Percentiles rank a stretch among this genome's conserved stretches.
These are phyloP conservation scores for Drosophila biarmipes DNA, from an alignment of 1,140 invertebrate species.

Conservation along the genomic window DNA sequence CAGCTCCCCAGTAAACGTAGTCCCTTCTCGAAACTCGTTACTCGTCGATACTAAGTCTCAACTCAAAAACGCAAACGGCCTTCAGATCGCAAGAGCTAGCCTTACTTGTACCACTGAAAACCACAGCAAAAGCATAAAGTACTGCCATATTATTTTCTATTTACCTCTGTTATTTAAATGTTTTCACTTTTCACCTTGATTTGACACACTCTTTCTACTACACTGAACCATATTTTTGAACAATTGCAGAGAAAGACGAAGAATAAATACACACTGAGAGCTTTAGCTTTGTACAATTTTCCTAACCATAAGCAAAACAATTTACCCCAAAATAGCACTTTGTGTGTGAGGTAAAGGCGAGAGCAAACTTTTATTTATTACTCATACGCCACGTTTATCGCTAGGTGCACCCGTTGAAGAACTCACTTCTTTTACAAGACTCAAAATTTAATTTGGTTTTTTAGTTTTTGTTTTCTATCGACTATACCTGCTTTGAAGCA, in stretches of 20 bases:
- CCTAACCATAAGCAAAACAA: constrained; percentile 46
- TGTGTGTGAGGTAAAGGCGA: constrained; percentile 66
- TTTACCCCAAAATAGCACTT: constrained; percentile 28
- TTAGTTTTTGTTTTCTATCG: constrained; percentile 12
- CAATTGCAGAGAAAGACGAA: constrained; percentile 82
- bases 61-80: constrained; percentile 32
- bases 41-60: constrained; percentile 22
- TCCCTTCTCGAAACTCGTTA: constrained; percentile 17
- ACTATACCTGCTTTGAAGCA: constrained; percentile 29
- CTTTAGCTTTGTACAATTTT: constrained; percentile 53
- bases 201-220: constrained; percentile 20
- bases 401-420: constrained; percentile 69
- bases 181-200: constrained; percentile 29
- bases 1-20: constrained; percentile 33
- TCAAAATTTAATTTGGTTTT: constrained; percentile 30
- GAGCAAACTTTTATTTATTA: constrained; percentile 37
- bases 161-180: constrained; percentile 23
- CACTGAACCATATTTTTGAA: constrained; percentile 56
- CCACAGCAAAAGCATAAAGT: constrained; percentile 75
- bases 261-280: constrained; percentile 67
- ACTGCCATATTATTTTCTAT: constrained; percentile 52
- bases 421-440: constrained; percentile 28
- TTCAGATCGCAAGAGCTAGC: constrained; percentile 13
- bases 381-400: constrained; percentile 58
- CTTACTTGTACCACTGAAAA: constrained; percentile 15